Evolutionary conservation across 1,140 invertebrate genomes (phyloP), one percentile per base, ranked within the genome.

Genomic region (Bombus breviceps): DNA sequence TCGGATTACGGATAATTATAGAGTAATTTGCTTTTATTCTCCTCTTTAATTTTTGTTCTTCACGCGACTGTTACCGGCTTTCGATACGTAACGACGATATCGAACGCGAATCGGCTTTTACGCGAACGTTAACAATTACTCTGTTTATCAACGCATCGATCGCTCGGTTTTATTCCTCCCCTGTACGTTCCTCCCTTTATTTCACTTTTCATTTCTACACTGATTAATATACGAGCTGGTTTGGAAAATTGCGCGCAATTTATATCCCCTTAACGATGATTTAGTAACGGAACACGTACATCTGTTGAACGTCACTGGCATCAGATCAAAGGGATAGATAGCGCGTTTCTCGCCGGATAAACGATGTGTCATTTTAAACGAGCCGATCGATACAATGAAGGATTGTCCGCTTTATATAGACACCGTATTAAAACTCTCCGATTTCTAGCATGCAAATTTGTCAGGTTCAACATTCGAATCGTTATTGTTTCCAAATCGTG

Each of bases 371-470:
- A 83, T 86, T 86, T 89, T 86, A 62, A 77, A 53, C 77, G 66
- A 69, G 83, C 59, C 64, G 53, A 69, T 87, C 88, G 84, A 83
- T 86, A 89, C 88, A 89, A 89, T 89, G 88, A 89, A 32, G 87
- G 83, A 89, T 89, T 86, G 84, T 89, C 77, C 87, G 74, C 75
- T 85, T 82, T 79, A 82, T 88, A 57, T 53, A n/a, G 77, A 13
- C 53, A 34, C 18, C 47, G 39, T 76, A 43, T 72, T 75, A 66
- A 43, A 69, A 74, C 57, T 53, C 59, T 53, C 53, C 80, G 59
- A 80, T 69, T 81, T 86, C 80, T 66, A 64, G 47, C 64, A 80
- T 88, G 83, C 68, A 81, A 81, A 89, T 89, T 77, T 62, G 72
- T 68, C 81, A 69, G 59, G 59, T 53, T 43, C 69, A 77, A 88